phyloP scores from a whole-genome alignment of 2,888 invertebrate species.

The Leucozona laternaria region DNA sequence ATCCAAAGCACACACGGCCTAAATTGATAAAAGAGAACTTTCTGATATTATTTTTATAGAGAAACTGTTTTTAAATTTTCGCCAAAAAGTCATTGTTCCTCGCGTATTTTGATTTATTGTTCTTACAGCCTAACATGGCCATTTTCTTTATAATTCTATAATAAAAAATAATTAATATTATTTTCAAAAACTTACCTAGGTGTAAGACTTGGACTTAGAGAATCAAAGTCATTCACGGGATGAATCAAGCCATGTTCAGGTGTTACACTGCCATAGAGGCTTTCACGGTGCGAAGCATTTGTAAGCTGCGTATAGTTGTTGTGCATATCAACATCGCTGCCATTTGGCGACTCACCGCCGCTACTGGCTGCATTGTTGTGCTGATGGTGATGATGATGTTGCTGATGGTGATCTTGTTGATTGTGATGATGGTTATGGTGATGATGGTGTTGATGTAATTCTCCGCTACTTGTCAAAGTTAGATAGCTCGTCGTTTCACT shows the following conservation, averaged over 20 bases:
- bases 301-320: constrained; percentile 82
- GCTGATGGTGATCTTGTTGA: constrained; percentile 64
- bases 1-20: too few relatives aligned
- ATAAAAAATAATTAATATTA: neutral
- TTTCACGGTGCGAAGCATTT: constrained; percentile 80
- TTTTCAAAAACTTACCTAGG: constrained; percentile 79
- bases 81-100: too few relatives aligned
- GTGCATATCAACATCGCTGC: constrained; percentile 80
- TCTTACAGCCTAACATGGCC: too few relatives aligned
- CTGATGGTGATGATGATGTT: constrained; percentile 74
- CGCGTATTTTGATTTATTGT: too few relatives aligned
- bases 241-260: constrained; percentile 79
- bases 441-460: constrained; percentile 81
- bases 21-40: too few relatives aligned
- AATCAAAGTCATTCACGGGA: constrained; percentile 78
- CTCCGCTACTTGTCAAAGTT: constrained; percentile 81
- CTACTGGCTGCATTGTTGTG: constrained; percentile 71
- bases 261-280: constrained; percentile 79
- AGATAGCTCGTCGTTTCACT: constrained; percentile 80
- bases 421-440: constrained; percentile 78
- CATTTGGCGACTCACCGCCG: constrained; percentile 76
- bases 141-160: too few relatives aligned
- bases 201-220: constrained; percentile 80
- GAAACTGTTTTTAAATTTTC: too few relatives aligned
- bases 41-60: too few relatives aligned